Evolutionary conservation across 2,113 vertebrate genomes (phyloP), one percentile per base, ranked within the genome.

Genomic region (Oreochromis aureus): DNA sequence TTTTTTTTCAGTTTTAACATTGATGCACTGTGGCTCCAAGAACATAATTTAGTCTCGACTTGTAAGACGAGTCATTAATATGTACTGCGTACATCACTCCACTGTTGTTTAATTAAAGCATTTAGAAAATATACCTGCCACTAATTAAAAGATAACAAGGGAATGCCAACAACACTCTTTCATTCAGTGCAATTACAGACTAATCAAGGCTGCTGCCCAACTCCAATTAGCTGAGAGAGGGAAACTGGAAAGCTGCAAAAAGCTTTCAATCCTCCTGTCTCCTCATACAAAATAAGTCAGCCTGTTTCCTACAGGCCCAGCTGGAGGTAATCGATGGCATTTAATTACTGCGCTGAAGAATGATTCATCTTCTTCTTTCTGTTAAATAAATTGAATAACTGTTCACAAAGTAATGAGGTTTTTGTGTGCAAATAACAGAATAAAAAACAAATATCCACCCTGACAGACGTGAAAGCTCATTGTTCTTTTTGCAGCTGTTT

Each of bases 61-160:
- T 39, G 2, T 19, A 9, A 41, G 30, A 58, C 10, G n/a, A 48
- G 59, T 56, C 41, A 19, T 19, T 61, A 34, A 13, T 32, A 10
- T 54, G 24, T 19, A 6, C 10, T 80, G 10, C 4, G 0, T 53
- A 5, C 44, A 27, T 61, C 30, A 11, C 61, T 87, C 12, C 10
- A 2, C 27, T 71, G 54, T 30, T 36, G 59, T 82, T 87, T 88
- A 83, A 92, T 92, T 92, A 86, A 92, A 73, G 13, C 6, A 2
- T 85, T 41, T 59, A 46, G 13, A 27, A 36, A 39, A 58, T 39
- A 85, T 58, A 71, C 34, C 81, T 55, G 51, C 80, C 53, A n/a
- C 19, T 91, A 91, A 94, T 94, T 94, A 94, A 93, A 92, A 93
- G 87, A 92, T 90, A 93, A 80, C 44, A 24, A 66, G 85, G 46